Evolutionary conservation across 2,113 vertebrate genomes (phyloP).

Genomic region (Scomber scombrus): DNA sequence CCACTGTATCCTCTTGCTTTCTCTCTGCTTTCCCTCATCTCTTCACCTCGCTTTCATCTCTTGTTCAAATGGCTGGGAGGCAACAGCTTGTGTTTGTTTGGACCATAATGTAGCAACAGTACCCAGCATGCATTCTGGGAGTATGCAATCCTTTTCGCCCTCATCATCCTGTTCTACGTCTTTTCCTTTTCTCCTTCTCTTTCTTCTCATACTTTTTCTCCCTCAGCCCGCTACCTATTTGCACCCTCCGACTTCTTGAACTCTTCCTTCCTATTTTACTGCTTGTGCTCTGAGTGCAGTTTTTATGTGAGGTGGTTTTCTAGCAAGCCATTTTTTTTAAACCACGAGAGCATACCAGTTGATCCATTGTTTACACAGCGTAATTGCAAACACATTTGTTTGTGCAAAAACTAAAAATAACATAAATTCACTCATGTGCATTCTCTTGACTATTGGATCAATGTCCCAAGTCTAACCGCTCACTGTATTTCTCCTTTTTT

Average conservation of each 20-base stretch:
- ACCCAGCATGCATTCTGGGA: constrained; percentile 48
- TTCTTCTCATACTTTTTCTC: neutral
- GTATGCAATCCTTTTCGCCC: constrained; percentile 2
- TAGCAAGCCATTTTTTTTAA: constrained; percentile 47
- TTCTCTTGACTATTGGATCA: constrained; percentile 25
- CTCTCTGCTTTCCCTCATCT: constrained; percentile 4
- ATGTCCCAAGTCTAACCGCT: constrained; percentile 4
- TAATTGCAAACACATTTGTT: constrained; percentile 73
- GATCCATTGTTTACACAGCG: constrained; percentile 51
- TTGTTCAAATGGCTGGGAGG: constrained; percentile 41
- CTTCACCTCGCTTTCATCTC: constrained; percentile 24
- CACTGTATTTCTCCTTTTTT: constrained; percentile 3
- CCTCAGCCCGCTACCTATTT: constrained; percentile 6
- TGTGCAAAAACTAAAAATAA: constrained; percentile 58
- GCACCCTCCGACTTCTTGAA: constrained; percentile 6
- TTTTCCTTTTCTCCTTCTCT: neutral
- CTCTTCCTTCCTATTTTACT: neutral
- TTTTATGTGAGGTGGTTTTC: constrained; percentile 58
- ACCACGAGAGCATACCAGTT: constrained; percentile 47
- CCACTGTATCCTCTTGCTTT: constrained; percentile 11
- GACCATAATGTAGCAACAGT: constrained; percentile 59
- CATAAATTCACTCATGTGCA: constrained; percentile 40
- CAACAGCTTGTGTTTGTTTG: constrained; percentile 74
- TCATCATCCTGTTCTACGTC: constrained; percentile 8
- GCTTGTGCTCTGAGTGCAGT: constrained; percentile 43